These are phyloP conservation scores for Columba livia DNA, from an alignment of 2,113 vertebrate species.

Conservation along the genomic window DNA sequence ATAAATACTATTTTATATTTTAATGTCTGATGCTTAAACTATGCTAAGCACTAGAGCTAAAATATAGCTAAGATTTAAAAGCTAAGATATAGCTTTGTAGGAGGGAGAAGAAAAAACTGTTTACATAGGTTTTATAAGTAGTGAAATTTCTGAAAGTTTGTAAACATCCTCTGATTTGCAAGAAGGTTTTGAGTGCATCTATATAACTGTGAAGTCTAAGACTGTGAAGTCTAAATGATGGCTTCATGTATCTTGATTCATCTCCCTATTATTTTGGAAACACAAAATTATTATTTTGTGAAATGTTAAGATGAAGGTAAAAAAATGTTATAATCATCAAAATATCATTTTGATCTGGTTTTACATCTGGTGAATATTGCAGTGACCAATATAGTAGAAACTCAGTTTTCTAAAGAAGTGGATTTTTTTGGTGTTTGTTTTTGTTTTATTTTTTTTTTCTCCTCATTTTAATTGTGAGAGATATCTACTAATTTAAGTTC, in stretches of 20 bases:
- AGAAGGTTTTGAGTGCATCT: not conserved
- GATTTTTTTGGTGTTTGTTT: no score
- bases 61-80: not conserved
- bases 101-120: not conserved
- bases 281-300: not conserved
- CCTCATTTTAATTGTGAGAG: not conserved
- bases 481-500: not conserved
- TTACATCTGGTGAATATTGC: not conserved
- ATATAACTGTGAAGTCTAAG: not conserved
- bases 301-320: not conserved
- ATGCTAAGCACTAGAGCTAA: not conserved
- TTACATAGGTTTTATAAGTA: not conserved
- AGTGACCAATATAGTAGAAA: not conserved
- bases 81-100: not conserved
- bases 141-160: not conserved
- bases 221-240: not conserved
- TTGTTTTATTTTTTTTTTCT: not conserved
- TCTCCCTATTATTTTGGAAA: not conserved
- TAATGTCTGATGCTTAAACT: not conserved
- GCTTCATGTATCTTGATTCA: not conserved
- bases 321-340: not conserved
- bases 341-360: fast-evolving
- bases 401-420: not conserved
- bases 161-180: not conserved
- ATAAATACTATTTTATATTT: not conserved